phyloP scores from a whole-genome alignment of 2,113 vertebrate species.

The Zingel zingel region DNA sequence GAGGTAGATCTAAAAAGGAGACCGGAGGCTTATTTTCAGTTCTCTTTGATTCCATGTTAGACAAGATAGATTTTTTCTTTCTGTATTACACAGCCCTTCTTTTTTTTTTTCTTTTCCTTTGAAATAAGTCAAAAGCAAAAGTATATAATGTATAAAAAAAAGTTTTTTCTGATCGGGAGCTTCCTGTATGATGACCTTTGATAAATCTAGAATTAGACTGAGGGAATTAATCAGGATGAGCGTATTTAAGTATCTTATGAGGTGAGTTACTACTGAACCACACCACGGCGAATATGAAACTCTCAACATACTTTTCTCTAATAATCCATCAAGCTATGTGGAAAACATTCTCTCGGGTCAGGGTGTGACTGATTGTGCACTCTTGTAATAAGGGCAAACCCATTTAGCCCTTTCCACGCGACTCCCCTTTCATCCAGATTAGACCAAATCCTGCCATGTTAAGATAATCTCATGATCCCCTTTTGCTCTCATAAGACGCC shows the following conservation, averaged over 20 bases:
- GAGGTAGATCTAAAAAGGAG: slow-evolving; percentile 87
- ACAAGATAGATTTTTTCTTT: no score
- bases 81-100: no score
- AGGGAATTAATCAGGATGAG: slow-evolving; percentile 30
- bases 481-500: slow-evolving; percentile 61
- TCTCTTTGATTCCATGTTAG: no score
- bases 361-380: slow-evolving; percentile 40
- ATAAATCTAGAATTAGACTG: slow-evolving; percentile 7
- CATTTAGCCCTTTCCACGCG: slow-evolving; percentile 67
- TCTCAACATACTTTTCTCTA: slow-evolving; percentile 3
- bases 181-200: slow-evolving; percentile 22
- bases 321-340: slow-evolving; percentile 20
- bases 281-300: not conserved
- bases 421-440: slow-evolving; percentile 76
- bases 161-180: not conserved
- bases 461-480: slow-evolving; percentile 74
- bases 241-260: slow-evolving; percentile 4
- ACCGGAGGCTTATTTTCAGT: not conserved
- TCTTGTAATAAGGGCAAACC: slow-evolving; percentile 65
- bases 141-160: no score
- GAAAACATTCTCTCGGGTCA: slow-evolving; percentile 30
- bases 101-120: no score
- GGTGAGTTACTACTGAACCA: slow-evolving; percentile 16
- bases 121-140: no score
- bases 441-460: slow-evolving; percentile 73